phyloP scores from a whole-genome alignment of 2,797 vertebrate genomes.

The Malacoctenus gilli region DNA sequence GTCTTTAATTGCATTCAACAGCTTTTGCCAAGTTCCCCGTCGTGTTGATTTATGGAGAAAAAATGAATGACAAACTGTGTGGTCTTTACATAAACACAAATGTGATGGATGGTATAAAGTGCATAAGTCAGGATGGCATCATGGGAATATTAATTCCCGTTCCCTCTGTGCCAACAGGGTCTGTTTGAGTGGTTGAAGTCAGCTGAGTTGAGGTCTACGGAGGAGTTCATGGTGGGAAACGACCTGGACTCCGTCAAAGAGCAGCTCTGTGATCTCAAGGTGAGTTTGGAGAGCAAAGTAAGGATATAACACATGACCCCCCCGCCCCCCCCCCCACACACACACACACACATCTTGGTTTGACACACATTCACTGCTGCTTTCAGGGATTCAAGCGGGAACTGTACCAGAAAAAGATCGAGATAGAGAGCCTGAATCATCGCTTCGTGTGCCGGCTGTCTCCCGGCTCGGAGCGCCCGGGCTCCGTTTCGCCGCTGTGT shows the following conservation, averaged over 20 bases:
- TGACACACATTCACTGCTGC: not conserved
- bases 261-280: constrained; percentile 89
- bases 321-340: no score
- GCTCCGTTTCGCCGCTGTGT: constrained; percentile 68
- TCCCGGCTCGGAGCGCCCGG: constrained; percentile 67
- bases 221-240: constrained; percentile 85
- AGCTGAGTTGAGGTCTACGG: constrained; percentile 83
- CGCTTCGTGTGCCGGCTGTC: constrained; percentile 80
- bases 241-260: constrained; percentile 86
- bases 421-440: constrained; percentile 88
- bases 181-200: constrained; percentile 87
- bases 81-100: constrained; percentile 45
- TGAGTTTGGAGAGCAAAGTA: no score
- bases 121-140: not conserved
- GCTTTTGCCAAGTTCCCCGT: constrained; percentile 29
- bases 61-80: constrained; percentile 40
- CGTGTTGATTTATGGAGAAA: constrained; percentile 22
- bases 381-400: constrained; percentile 88
- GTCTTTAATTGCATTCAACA: constrained; percentile 32
- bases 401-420: constrained; percentile 90
- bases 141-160: not conserved
- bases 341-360: no score
- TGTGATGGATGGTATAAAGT: constrained; percentile 17
- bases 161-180: constrained; percentile 69
- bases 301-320: no score